Evolutionary conservation across 2,888 invertebrate genomes (phyloP).

Genomic region (Nasonovia ribisnigri): DNA sequence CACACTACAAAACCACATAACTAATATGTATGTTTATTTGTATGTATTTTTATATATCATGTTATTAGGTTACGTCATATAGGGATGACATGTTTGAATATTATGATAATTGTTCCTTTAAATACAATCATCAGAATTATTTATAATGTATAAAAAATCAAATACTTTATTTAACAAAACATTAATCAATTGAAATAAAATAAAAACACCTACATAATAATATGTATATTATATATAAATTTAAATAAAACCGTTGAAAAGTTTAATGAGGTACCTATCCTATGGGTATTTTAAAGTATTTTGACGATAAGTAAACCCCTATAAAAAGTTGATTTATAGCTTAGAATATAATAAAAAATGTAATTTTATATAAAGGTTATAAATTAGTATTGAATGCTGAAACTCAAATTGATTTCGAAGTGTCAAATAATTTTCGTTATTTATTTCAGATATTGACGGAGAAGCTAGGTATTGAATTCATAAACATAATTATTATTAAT

Average conservation of each 20-base stretch:
- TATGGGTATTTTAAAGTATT: neutral
- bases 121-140: neutral
- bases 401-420: neutral
- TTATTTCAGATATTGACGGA: neutral
- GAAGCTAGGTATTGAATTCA: neutral
- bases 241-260: neutral
- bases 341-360: neutral
- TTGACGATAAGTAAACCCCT: neutral
- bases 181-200: neutral
- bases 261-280: neutral
- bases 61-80: neutral
- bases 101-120: neutral
- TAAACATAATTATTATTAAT: neutral
- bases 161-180: neutral
- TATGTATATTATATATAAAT: neutral
- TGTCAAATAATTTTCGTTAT: constrained; percentile 5
- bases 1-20: neutral
- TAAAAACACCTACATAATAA: neutral
- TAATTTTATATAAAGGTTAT: neutral
- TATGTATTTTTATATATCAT: neutral
- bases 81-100: neutral
- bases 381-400: neutral
- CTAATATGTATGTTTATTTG: neutral
- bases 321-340: neutral
- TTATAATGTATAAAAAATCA: neutral